Conservation (phyloP, 1,140 invertebrate species). For the Ceratosolen fusciceps region DNA sequence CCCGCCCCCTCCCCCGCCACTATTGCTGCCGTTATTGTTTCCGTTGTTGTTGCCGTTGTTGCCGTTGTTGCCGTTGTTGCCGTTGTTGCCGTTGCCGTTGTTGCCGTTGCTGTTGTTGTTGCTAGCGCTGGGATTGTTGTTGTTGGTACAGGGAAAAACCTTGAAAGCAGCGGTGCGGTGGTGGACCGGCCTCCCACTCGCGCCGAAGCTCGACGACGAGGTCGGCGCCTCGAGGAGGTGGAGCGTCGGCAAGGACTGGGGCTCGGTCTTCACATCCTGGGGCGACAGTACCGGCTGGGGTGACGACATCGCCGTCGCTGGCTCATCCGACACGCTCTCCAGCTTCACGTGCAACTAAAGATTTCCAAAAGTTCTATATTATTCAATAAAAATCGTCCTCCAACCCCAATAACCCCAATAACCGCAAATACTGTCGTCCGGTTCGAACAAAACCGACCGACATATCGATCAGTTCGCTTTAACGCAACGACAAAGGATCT, state of each 20-base stretch:
- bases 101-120: constrained; percentile 58
- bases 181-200: constrained; percentile 57
- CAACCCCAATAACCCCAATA: too few relatives aligned
- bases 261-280: constrained; percentile 82
- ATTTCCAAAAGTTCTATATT: background rate
- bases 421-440: too few relatives aligned
- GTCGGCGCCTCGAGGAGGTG: constrained; percentile 68
- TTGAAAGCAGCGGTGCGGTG: constrained; percentile 60
- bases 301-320: constrained; percentile 51
- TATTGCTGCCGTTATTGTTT: constrained; percentile 57
- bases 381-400: too few relatives aligned
- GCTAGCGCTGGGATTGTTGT: constrained; percentile 52
- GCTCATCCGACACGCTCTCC: constrained; percentile 74
- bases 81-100: constrained; percentile 51
- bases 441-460: too few relatives aligned
- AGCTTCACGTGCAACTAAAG: constrained; percentile 76
- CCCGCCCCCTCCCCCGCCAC: too few relatives aligned
- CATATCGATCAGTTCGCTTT: too few relatives aligned
- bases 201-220: constrained; percentile 56
- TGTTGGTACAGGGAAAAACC: constrained; percentile 56
- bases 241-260: constrained; percentile 68
- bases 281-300: constrained; percentile 77
- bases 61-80: constrained; percentile 56
- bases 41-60: constrained; percentile 54
- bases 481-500: too few relatives aligned